Percentiles rank a stretch among this genome's conserved stretches.
These are phyloP conservation scores for Homalodisca vitripennis DNA, from an alignment of 1,140 invertebrate genomes.

Conservation along the genomic window DNA sequence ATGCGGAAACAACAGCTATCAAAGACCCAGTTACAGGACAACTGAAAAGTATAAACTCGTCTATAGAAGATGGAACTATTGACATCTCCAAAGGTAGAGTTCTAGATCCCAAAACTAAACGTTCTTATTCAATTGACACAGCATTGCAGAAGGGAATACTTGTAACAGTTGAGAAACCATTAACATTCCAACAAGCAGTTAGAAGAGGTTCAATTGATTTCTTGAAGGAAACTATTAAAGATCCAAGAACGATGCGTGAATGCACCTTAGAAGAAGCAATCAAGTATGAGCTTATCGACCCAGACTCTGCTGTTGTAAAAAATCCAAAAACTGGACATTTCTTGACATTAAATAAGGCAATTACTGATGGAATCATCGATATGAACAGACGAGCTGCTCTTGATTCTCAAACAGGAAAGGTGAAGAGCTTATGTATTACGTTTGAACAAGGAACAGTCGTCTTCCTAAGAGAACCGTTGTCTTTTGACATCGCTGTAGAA, in stretches of 20 bases:
- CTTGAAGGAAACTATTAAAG: conserved; percentile 48
- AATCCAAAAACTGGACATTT: conserved; percentile 74
- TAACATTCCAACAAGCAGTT: conserved; percentile 61
- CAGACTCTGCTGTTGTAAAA: conserved; percentile 71
- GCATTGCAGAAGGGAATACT: conserved; percentile 72
- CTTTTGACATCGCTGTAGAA: conserved; percentile 76
- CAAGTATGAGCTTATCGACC: conserved; percentile 71
- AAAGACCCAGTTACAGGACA: conserved; percentile 72
- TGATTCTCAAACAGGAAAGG: conserved; percentile 62
- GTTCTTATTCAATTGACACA: conserved; percentile 67
- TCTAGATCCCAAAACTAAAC: conserved; percentile 73
- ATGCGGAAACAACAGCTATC: conserved; percentile 71
- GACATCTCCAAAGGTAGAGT: conserved; percentile 73
- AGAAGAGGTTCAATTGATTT: conserved; percentile 52
- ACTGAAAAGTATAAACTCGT: conserved; percentile 67
- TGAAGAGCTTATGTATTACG: conserved; percentile 64
- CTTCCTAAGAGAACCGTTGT: conserved; percentile 66
- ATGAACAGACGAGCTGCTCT: conserved; percentile 62
- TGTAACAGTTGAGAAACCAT: conserved; percentile 67
- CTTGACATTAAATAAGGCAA: conserved; percentile 66
- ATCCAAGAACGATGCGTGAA: conserved; percentile 56
- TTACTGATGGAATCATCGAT: conserved; percentile 70
- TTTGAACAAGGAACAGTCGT: conserved; percentile 73
- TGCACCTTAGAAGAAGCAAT: conserved; percentile 79
- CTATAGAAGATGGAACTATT: conserved; percentile 78